Conservation (phyloP, 1,140 invertebrate species). For the Polypedilum pembai region DNA sequence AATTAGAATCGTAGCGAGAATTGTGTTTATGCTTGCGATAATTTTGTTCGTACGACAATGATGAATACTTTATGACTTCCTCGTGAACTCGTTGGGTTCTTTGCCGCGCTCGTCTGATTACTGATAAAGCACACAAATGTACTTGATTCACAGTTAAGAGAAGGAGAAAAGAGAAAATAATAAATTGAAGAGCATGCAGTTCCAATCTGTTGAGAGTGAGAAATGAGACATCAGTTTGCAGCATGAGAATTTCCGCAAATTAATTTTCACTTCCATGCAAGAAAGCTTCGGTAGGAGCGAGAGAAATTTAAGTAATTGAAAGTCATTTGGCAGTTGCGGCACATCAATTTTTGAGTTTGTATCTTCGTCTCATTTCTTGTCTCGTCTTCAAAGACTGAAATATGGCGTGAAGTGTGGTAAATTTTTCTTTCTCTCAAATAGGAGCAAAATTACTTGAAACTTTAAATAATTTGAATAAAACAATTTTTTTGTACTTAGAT, state of each 20-base stretch:
- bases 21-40: slow-evolving; percentile 13
- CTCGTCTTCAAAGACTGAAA: no score
- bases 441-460: no score
- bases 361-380: no score
- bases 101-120: not conserved
- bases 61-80: slow-evolving; percentile 26
- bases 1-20: not conserved
- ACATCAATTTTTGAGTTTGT: slow-evolving; percentile 26
- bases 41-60: slow-evolving; percentile 10
- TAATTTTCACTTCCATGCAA: not conserved
- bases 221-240: not conserved
- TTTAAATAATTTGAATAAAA: no score
- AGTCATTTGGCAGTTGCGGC: slow-evolving; percentile 23
- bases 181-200: not conserved
- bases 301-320: not conserved
- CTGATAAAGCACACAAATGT: slow-evolving; percentile 2
- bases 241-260: not conserved
- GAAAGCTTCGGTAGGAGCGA: not conserved
- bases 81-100: not conserved
- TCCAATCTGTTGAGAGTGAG: not conserved
- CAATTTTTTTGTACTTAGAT: no score
- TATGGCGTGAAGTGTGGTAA: no score
- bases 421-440: no score
- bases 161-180: not conserved
- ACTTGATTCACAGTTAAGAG: no score